These are phyloP conservation scores for Zhuqinia jingwanae DNA, from an alignment of 2,888 invertebrate species.

Conservation along the genomic window DNA sequence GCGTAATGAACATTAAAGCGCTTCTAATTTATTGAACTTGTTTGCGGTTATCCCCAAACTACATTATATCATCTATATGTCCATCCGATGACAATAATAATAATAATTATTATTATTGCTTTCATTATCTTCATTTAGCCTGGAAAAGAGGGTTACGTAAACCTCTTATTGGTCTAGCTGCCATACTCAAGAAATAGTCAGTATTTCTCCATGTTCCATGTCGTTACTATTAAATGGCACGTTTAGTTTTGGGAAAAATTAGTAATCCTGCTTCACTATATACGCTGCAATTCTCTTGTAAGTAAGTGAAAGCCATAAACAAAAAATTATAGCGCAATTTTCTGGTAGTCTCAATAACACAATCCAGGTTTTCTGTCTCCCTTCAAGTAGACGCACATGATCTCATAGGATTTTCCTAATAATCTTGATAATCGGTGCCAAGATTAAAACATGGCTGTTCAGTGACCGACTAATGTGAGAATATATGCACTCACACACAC, in stretches of 20 bases:
- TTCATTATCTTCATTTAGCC: not conserved
- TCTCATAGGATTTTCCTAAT: constrained; percentile 75
- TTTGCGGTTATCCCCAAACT: not conserved
- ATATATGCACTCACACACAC: no score
- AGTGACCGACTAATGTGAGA: constrained; percentile 14
- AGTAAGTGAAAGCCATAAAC: not conserved
- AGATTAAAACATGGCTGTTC: constrained; percentile 46
- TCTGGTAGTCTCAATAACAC: constrained; percentile 14
- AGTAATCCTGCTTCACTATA: not conserved
- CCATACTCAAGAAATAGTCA: not conserved
- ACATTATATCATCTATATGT: no score
- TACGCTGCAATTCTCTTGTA: not conserved
- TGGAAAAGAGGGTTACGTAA: not conserved
- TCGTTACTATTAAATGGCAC: not conserved
- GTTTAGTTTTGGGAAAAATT: not conserved
- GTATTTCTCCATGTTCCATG: not conserved
- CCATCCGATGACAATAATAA: not conserved
- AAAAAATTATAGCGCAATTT: not conserved
- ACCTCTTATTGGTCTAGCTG: not conserved
- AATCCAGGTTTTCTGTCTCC: constrained; percentile 34
- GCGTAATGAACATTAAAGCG: not conserved
- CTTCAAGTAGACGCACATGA: constrained; percentile 49
- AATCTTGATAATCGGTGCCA: constrained; percentile 63
- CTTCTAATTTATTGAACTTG: not conserved
- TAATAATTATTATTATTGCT: no score